Conservation (phyloP, 1,140 invertebrate species). For the Vollenhovia emeryi region DNA sequence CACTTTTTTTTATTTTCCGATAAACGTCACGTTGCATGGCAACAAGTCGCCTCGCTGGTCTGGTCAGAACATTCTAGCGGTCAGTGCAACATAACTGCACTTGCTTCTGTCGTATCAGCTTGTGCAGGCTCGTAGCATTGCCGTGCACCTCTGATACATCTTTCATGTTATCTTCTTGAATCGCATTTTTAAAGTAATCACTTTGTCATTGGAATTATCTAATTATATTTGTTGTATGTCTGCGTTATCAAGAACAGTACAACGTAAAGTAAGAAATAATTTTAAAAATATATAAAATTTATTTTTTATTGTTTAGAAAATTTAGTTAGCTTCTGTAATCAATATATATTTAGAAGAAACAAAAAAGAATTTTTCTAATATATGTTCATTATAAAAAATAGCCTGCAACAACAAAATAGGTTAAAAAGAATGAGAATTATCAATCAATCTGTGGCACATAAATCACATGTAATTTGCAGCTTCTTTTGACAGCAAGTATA, state of each 20-base stretch:
- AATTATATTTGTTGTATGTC: neutral
- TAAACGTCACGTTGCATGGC: constrained; percentile 73
- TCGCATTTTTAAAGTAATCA: constrained; percentile 5
- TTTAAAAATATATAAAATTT: neutral
- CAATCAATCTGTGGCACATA: neutral
- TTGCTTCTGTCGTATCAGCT: constrained; percentile 55
- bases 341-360: neutral
- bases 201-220: neutral
- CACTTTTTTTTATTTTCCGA: constrained; percentile 49
- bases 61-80: constrained; percentile 70
- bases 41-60: constrained; percentile 57
- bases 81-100: constrained; percentile 80
- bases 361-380: neutral
- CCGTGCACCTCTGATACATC: constrained; percentile 36
- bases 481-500: neutral
- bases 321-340: neutral
- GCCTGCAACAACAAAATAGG: neutral
- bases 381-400: neutral
- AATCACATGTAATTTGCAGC: neutral
- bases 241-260: neutral
- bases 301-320: neutral
- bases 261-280: neutral
- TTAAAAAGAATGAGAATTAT: neutral
- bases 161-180: constrained; percentile 21
- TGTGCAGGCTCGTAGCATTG: constrained; percentile 6